phyloP scores from a whole-genome alignment of 2,113 vertebrate genomes.

The Malurus alboscapulatus region DNA sequence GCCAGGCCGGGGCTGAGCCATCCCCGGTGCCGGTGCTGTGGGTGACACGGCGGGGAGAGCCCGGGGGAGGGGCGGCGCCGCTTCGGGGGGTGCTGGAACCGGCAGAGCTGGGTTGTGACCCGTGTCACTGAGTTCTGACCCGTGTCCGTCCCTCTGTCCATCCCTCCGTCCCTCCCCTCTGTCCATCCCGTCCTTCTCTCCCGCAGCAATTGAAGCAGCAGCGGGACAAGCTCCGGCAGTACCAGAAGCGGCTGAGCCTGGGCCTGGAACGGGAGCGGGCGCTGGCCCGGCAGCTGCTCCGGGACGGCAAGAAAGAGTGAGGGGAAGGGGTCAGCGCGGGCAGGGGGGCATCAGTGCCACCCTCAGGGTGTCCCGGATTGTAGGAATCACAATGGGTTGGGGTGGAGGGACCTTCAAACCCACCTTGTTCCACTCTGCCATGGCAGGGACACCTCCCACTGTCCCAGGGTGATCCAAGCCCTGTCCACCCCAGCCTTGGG shows the following conservation, averaged over 20 bases:
- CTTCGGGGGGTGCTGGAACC: background rate
- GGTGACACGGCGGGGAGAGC: background rate
- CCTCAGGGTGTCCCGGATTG: accelerated
- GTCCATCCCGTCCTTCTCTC: background rate
- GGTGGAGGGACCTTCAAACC: too few relatives aligned
- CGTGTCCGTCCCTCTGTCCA: accelerated
- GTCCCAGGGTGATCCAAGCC: background rate
- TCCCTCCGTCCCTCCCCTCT: accelerated
- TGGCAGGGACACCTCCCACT: background rate
- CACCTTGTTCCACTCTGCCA: accelerated
- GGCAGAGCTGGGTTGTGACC: background rate
- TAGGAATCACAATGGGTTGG: accelerated
- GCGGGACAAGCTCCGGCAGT: constrained; percentile 90
- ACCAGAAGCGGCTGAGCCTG: constrained; percentile 81
- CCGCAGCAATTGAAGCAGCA: constrained; percentile 92
- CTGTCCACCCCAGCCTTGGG: accelerated
- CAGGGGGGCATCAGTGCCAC: accelerated
- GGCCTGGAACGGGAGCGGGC: constrained; percentile 83
- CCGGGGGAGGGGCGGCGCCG: background rate
- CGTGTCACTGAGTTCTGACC: background rate
- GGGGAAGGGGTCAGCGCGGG: background rate
- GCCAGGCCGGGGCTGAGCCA: background rate
- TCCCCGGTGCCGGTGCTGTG: background rate
- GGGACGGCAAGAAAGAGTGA: constrained; percentile 89
- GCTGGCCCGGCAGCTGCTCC: constrained; percentile 85